These are phyloP conservation scores for Aphaenogaster floridana DNA, from an alignment of 1,140 invertebrate species.

Conservation along the genomic window DNA sequence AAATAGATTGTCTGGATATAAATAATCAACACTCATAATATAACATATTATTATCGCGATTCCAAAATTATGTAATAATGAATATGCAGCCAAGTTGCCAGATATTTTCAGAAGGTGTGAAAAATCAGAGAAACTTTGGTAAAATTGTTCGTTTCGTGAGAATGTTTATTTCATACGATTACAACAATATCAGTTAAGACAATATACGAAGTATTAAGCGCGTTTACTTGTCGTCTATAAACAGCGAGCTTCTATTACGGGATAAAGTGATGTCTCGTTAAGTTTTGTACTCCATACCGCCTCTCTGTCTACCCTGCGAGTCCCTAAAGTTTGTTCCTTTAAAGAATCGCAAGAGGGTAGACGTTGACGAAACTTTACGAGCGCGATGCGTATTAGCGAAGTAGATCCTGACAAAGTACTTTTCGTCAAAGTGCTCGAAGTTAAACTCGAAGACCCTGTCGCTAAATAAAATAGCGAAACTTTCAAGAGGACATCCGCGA, in stretches of 20 bases:
- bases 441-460: background rate
- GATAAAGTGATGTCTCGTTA: conserved; percentile 22
- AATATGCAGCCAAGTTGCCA: background rate
- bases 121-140: background rate
- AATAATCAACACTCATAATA: background rate
- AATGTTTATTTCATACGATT: conserved; percentile 55
- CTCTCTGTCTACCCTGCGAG: conserved; percentile 76
- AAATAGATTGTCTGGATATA: background rate
- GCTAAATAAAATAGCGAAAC: background rate
- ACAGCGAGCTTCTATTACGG: conserved; percentile 12
- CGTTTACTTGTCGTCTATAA: conserved; percentile 34
- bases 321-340: conserved; percentile 74
- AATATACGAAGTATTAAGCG: conserved; percentile 54
- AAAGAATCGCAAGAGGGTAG: conserved; percentile 76
- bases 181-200: conserved; percentile 42
- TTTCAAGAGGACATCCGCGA: background rate
- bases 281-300: conserved; percentile 38
- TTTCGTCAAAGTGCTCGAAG: background rate
- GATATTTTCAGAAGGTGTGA: background rate
- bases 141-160: conserved; percentile 24
- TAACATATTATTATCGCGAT: background rate
- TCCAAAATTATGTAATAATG: background rate
- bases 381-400: conserved; percentile 40
- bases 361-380: conserved; percentile 58
- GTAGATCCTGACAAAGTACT: background rate